Conservation (phyloP, 2,113 vertebrate genomes). For the Saccopteryx bilineata region DNA sequence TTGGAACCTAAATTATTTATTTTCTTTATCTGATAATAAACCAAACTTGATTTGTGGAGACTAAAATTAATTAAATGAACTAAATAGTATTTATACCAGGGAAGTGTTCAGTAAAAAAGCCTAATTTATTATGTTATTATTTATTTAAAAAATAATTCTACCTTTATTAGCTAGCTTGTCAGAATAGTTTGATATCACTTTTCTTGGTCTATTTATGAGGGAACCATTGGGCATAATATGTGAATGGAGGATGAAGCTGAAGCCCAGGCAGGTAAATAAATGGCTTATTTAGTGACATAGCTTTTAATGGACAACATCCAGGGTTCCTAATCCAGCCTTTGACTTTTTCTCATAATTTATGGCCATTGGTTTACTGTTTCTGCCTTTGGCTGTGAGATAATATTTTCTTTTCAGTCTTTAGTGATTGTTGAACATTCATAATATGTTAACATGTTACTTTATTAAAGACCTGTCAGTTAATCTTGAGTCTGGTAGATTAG, state of each 20-base stretch:
- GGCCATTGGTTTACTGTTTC: neutral
- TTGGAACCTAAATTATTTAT: constrained; percentile 8
- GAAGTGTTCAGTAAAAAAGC: neutral
- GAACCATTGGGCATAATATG: neutral
- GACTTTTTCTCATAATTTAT: constrained; percentile 4
- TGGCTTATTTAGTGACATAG: neutral
- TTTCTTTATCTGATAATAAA: constrained; percentile 10
- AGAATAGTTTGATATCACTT: neutral
- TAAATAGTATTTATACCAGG: neutral
- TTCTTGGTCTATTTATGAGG: neutral
- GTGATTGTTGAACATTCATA: neutral
- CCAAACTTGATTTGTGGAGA: neutral
- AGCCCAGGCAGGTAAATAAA: neutral
- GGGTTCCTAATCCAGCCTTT: neutral
- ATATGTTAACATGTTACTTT: neutral
- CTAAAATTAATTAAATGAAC: constrained; percentile 41
- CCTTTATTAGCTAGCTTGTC: neutral
- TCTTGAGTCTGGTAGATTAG: neutral
- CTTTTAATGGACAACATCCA: neutral
- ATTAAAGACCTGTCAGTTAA: neutral
- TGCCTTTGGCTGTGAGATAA: neutral
- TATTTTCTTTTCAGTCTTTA: constrained; percentile 23
- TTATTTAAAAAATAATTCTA: neutral
- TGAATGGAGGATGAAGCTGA: neutral
- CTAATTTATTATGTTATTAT: neutral